phyloP scores from a whole-genome alignment of 2,113 vertebrate genomes.

The Tachuris rubrigastra region DNA sequence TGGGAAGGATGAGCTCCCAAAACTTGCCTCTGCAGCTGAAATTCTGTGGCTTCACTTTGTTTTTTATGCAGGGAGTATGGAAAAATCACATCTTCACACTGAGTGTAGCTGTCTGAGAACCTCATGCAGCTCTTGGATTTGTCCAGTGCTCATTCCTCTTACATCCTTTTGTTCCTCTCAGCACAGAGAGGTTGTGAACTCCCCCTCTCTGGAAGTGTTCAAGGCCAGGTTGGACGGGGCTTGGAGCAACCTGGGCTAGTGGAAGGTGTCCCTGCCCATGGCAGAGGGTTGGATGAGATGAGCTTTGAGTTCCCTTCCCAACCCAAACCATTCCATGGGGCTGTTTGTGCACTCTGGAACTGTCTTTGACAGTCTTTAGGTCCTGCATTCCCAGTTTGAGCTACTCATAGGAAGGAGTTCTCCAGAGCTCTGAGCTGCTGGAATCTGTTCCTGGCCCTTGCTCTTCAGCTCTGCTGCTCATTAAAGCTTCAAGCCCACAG shows the following conservation, averaged over 20 bases:
- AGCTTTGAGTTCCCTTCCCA: neutral
- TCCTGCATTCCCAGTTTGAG: neutral
- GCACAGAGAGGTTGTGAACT: neutral
- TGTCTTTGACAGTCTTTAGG: neutral
- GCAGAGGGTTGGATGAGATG: neutral
- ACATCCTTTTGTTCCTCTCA: neutral
- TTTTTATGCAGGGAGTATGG: neutral
- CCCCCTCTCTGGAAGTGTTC: neutral
- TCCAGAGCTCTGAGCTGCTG: neutral
- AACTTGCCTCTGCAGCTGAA: neutral
- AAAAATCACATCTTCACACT: neutral
- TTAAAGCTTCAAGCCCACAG: neutral
- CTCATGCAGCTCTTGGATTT: neutral
- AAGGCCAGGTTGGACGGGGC: neutral
- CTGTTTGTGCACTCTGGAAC: neutral
- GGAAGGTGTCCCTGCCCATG: neutral
- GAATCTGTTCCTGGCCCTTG: neutral
- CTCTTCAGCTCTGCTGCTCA: neutral
- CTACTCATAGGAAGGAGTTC: neutral
- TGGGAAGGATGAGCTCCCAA: neutral
- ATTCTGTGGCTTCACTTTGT: neutral
- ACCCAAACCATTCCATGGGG: neutral
- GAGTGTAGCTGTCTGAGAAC: neutral
- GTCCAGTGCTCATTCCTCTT: neutral
- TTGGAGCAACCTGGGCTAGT: neutral